A percentile compares a stretch with the other conserved stretches of the same genome.
Conservation (phyloP, 2,888 invertebrate species). For the Atherix ibis region DNA sequence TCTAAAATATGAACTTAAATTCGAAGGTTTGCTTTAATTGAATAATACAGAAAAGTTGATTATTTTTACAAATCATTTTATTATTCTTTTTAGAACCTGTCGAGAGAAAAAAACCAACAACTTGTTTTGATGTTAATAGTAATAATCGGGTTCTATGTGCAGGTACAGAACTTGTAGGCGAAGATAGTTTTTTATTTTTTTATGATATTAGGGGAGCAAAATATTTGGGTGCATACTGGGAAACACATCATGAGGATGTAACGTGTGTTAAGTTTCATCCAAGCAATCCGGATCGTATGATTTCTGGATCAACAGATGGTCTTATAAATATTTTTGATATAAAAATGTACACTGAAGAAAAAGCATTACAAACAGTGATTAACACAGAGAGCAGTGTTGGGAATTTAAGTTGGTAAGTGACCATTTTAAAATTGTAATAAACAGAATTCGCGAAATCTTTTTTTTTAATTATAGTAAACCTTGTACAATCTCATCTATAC, state of each 20-base stretch:
- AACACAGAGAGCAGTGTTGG: slow-evolving; percentile 68
- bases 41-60: no score
- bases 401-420: slow-evolving; percentile 37
- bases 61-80: neutral
- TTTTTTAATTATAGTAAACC: no score
- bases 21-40: no score
- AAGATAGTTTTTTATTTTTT: slow-evolving; percentile 61
- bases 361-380: slow-evolving; percentile 58
- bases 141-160: slow-evolving; percentile 55
- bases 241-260: slow-evolving; percentile 69
- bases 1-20: slow-evolving; percentile 33
- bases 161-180: slow-evolving; percentile 53
- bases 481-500: no score
- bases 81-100: neutral
- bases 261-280: slow-evolving; percentile 62
- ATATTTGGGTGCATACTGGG: slow-evolving; percentile 65
- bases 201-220: slow-evolving; percentile 54
- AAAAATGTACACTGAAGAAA: slow-evolving; percentile 54
- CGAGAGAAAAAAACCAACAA: slow-evolving; percentile 41
- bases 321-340: slow-evolving; percentile 74
- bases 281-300: slow-evolving; percentile 44
- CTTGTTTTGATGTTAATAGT: slow-evolving; percentile 57
- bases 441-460: no score
- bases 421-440: neutral
- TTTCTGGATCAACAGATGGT: slow-evolving; percentile 69